Evolutionary conservation across 2,113 vertebrate species (phyloP), one percentile per base, ranked within the genome.

Genomic region (Cyprinus carpio): DNA sequence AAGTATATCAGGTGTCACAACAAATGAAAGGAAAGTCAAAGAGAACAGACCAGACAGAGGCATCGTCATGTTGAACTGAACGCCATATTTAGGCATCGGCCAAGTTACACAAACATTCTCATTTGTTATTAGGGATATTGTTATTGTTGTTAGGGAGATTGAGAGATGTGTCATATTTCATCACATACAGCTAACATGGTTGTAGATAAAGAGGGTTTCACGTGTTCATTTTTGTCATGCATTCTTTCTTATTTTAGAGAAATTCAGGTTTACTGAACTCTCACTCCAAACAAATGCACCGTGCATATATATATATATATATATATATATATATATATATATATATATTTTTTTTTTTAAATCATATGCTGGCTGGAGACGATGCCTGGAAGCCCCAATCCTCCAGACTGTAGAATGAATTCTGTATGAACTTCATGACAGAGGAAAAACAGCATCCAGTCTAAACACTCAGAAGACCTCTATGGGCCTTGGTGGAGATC

Each of bases 391-490:
- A 86, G 87, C 90, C 75, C 90, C 90, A 85, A 87, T 83, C 83
- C 51, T 88, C 86, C 77, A 56, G 89, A 86, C 88, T 90, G 86
- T 90, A 89, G 89, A 89, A 88, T 79, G 75, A 85, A 87, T 90
- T 71, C 76, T 75, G 56, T 81, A 87, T 81, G 83, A 85, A 87
- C 82, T 34, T 83, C 43, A 86, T 90, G 87, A 90, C 85, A 87
- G 85, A 88, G 86, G 86, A 91, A 90, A 88, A 91, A 88, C 83
- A 87, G 85, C 78, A 23, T 75, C 82, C 85, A 87, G 88, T 88
- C 87, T 60, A 91, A 91, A 89, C 58, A 89, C 83, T 76, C 85
- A 88, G 83, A 89, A 20, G 37, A 88, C 77, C 64, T 85, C 64
- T 54, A 67, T 79, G 78, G 65, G 58, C 51, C 75, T 37, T 10